These are phyloP conservation scores for Lepas anatifera DNA, from an alignment of 2,888 invertebrate species.

Conservation along the genomic window DNA sequence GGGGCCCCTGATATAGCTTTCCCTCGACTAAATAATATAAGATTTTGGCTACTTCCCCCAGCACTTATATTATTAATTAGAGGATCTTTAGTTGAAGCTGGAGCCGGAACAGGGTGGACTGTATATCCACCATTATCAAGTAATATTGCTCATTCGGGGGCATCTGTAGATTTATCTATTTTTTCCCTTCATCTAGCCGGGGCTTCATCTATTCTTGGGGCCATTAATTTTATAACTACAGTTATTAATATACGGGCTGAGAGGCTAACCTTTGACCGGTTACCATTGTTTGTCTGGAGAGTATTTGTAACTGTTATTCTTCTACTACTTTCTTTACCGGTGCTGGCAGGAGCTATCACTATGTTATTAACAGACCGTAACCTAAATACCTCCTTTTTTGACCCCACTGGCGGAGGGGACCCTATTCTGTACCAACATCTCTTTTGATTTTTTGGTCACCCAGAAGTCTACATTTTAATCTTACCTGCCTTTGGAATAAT, in stretches of 20 bases:
- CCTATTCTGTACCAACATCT: constrained; percentile 69
- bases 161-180: constrained; percentile 61
- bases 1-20: constrained; percentile 69
- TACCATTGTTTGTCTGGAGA: constrained; percentile 61
- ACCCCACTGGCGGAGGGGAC: constrained; percentile 64
- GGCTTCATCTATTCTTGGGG: constrained; percentile 57
- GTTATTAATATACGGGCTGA: constrained; percentile 55
- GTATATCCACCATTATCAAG: constrained; percentile 57
- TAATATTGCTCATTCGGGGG: constrained; percentile 49
- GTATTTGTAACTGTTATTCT: constrained; percentile 52
- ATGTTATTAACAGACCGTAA: constrained; percentile 68
- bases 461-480: constrained; percentile 78
- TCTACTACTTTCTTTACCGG: constrained; percentile 54
- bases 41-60: constrained; percentile 64
- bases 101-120: constrained; percentile 66
- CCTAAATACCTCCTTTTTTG: constrained; percentile 68
- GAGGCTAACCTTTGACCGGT: constrained; percentile 48
- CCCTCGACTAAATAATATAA: constrained; percentile 72
- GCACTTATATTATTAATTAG: constrained; percentile 50
- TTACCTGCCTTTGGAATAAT: constrained; percentile 69
- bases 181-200: constrained; percentile 64
- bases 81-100: constrained; percentile 52
- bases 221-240: constrained; percentile 67
- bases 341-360: constrained; percentile 65
- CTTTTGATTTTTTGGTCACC: constrained; percentile 81